Base-by-base conservation (phyloP, 2,797 vertebrate species). In the Cetoscarus ocellatus region DNA sequence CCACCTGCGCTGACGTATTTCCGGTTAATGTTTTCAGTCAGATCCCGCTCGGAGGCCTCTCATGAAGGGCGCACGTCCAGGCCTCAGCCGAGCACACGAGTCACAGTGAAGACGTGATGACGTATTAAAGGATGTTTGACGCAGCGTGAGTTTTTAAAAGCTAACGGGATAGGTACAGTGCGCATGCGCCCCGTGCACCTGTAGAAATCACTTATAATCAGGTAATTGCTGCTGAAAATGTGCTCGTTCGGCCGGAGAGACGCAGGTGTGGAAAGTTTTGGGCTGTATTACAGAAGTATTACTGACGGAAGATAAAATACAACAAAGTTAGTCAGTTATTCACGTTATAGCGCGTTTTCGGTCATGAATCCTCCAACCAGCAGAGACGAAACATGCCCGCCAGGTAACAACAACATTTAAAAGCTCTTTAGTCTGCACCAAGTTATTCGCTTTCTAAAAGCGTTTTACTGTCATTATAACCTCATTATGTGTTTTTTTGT, bases 221-320 rank as follows among this genome's bases (percentile, higher is more conserved):
- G 82, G 88, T 91, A 88, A 91, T 88, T 92, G 86, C 81, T 1
- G 84, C 52, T 13, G 68, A 7, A 1, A 9, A 47, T 0, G 75
- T 7, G n/a, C 44, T 8, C 2, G 15, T 6, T 0, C 13, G 5
- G 49, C 45, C 0, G 43, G 3, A 27, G 4, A 10, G 73, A 36
- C 0, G 75, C 75, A 67, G 56, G 12, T 51, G 76, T 3, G 52
- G 5, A 3, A 55, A 5, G 38, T 54, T 43, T 43, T 68, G 47
- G 48, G 72, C 67, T 17, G 79, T 91, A 90, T 93, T 90, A 93
- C 92, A 49, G 76, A 62, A 89, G 88, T 89, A 91, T 93, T 86
- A 91, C 81, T 38, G 34, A 8, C 52, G 9, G 42, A 3, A 49
- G 10, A 19, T 13, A 6, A 48, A 49, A 43, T 59, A 65, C 59